Conservation (phyloP, 2,113 vertebrate species). For the Pelecanoides urinatrix region DNA sequence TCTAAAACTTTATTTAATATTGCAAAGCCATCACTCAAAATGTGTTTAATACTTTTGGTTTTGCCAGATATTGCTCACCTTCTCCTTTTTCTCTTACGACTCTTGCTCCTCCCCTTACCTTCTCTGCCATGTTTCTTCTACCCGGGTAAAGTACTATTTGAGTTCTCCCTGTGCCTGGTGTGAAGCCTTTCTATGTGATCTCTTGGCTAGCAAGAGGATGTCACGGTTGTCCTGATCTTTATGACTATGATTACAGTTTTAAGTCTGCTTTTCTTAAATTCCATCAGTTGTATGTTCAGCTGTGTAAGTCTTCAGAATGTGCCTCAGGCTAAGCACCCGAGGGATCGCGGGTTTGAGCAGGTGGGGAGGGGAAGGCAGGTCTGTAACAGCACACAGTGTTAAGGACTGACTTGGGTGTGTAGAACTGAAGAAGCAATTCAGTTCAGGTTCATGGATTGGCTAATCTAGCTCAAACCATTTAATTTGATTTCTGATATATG, state of each 20-base stretch:
- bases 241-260: not conserved
- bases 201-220: not conserved
- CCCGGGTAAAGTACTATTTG: not conserved
- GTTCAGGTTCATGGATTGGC: not conserved
- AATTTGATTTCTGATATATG: not conserved
- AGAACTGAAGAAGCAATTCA: not conserved
- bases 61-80: not conserved
- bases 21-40: not conserved
- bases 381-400: rapidly evolving
- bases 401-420: not conserved
- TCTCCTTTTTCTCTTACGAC: not conserved
- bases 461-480: not conserved
- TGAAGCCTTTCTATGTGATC: not conserved
- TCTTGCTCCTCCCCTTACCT: not conserved
- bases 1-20: not conserved
- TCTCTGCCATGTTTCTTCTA: not conserved
- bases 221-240: not conserved
- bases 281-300: not conserved
- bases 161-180: not conserved
- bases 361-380: not conserved
- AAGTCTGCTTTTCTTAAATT: not conserved
- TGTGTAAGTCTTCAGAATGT: rapidly evolving
- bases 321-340: not conserved
- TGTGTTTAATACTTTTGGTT: not conserved
- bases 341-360: not conserved